Evolutionary conservation across 2,888 invertebrate genomes (phyloP).

Genomic region (Caenorhabditis sp.): DNA sequence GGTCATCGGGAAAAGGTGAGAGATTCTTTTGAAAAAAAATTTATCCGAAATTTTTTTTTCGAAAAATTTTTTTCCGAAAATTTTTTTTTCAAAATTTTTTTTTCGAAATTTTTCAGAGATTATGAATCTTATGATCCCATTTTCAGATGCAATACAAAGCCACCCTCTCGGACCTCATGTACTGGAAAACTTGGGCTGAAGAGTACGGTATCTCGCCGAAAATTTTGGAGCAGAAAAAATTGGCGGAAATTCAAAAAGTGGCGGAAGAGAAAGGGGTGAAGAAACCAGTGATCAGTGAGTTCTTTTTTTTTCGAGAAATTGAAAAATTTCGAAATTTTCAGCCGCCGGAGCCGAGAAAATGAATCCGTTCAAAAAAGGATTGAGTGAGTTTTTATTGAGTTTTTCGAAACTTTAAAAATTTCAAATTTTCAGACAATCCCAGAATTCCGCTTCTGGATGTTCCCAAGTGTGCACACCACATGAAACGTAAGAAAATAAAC

Average conservation of each 20-base stretch:
- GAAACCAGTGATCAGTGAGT: too few species aligned
- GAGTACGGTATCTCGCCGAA: background rate
- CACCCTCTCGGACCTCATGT: constrained; percentile 1
- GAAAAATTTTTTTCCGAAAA: too few species aligned
- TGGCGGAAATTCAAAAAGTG: background rate
- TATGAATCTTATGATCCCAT: too few species aligned
- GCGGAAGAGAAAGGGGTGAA: background rate
- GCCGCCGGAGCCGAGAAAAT: background rate
- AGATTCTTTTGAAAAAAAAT: background rate
- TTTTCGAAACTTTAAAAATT: background rate
- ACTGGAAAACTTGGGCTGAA: background rate
- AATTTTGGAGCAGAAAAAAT: background rate
- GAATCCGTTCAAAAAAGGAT: background rate
- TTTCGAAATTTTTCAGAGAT: too few species aligned
- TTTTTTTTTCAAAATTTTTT: too few species aligned
- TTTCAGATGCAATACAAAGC: constrained; percentile 3
- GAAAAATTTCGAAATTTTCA: background rate
- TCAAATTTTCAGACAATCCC: constrained; percentile 11
- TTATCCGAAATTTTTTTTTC: background rate
- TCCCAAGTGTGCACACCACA: background rate
- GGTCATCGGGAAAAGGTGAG: constrained; percentile 2
- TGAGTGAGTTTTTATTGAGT: constrained; percentile 3
- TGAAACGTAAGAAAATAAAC: background rate
- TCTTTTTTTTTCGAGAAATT: background rate
- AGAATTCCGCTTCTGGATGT: constrained; percentile 30